phyloP scores from a whole-genome alignment of 2,888 invertebrate species.

The Sinelater perroti region DNA sequence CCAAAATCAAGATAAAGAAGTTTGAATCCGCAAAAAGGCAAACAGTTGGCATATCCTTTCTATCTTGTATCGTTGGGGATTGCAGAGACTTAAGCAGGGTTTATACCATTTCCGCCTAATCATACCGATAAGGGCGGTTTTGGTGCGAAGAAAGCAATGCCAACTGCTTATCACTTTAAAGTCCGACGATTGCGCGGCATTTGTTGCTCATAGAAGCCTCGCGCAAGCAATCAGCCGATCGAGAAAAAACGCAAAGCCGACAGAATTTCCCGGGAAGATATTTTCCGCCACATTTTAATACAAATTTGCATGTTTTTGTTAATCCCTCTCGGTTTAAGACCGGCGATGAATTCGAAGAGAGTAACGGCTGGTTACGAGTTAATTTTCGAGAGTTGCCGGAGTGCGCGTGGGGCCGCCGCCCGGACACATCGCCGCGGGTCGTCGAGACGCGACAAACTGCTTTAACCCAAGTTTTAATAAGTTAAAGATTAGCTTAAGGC shows the following conservation, averaged over 20 bases:
- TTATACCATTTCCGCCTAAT: no score
- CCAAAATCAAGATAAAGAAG: no score
- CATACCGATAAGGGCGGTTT: no score
- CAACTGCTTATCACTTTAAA: conserved; percentile 21
- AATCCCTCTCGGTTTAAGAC: conserved; percentile 50
- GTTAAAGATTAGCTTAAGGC: conserved; percentile 59
- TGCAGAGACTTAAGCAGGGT: no score
- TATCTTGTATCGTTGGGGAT: no score
- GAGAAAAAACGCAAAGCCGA: conserved; percentile 10
- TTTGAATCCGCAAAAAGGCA: no score
- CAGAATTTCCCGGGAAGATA: conserved; percentile 44
- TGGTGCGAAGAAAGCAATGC: conserved; percentile 14
- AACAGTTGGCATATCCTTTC: no score
- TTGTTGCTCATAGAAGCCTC: conserved; percentile 9
- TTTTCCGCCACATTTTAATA: conserved; percentile 58
- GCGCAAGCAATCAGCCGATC: no score
- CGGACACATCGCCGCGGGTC: conserved; percentile 51
- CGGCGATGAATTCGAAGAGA: conserved; percentile 41
- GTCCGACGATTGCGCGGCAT: conserved; percentile 22
- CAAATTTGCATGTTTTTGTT: conserved; percentile 62
- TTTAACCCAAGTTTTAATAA: conserved; percentile 61
- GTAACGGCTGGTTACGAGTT: conserved; percentile 57
- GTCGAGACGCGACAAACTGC: conserved; percentile 57
- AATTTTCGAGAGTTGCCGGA: conserved; percentile 57
- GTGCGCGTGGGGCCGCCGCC: conserved; percentile 52